Conservation (phyloP, 2,113 vertebrate genomes). For the Pachypanchax playfairii region DNA sequence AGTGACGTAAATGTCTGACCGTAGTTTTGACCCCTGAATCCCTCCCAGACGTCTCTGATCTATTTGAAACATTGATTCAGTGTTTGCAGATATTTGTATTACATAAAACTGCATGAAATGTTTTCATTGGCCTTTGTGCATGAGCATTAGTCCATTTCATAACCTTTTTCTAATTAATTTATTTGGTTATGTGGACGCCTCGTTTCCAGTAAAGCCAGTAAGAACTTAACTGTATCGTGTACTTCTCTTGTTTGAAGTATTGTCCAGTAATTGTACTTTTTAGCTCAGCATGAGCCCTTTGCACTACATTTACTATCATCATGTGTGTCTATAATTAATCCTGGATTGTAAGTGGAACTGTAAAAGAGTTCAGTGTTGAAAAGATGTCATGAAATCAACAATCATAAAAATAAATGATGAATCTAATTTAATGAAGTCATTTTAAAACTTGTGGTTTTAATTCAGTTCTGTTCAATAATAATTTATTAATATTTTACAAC, state of each 20-base stretch:
- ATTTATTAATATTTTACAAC: too few relatives aligned
- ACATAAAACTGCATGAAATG: constrained; percentile 5
- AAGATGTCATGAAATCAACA: background rate
- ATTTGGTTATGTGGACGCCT: background rate
- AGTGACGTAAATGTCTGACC: too few relatives aligned
- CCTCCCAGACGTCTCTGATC: background rate
- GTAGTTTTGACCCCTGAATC: constrained; percentile 21
- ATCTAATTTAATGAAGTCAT: background rate
- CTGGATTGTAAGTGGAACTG: background rate
- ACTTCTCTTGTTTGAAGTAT: background rate
- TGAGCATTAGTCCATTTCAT: background rate
- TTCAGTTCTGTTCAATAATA: too few relatives aligned
- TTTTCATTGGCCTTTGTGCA: background rate
- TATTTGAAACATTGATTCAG: too few relatives aligned
- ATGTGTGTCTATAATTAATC: fast-evolving
- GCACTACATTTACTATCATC: constrained; percentile 25
- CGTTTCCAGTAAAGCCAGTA: background rate
- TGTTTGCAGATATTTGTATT: background rate
- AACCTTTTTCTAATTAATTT: too few relatives aligned
- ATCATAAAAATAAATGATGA: constrained; percentile 1
- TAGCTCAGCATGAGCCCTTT: constrained; percentile 24
- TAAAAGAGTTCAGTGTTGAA: constrained; percentile 10
- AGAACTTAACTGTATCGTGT: background rate
- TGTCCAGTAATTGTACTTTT: constrained; percentile 1
- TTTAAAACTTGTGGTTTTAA: too few relatives aligned